These are phyloP conservation scores for Lysandra coridon DNA, from an alignment of 2,888 invertebrate species.

Conservation along the genomic window DNA sequence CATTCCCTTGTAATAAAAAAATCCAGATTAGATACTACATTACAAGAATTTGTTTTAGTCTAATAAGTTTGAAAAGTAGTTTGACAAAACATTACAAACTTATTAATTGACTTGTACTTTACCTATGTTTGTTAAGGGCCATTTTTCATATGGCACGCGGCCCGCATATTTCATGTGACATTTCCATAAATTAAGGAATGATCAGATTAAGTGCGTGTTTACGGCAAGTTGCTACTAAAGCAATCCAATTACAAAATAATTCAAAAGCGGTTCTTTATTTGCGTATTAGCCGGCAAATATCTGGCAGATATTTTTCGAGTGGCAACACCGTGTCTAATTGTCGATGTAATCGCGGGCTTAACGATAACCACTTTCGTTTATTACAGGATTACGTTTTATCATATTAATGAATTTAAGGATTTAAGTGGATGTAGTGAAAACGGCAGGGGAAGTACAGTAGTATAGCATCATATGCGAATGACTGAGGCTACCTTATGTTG, in stretches of 20 bases:
- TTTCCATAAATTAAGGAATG: background rate
- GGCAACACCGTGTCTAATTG: constrained; percentile 7
- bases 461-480: no score
- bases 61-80: background rate
- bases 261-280: background rate
- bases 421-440: background rate
- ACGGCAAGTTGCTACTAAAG: background rate
- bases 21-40: no score
- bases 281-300: background rate
- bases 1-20: no score
- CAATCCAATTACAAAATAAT: background rate
- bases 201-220: background rate
- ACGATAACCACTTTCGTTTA: constrained; percentile 16
- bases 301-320: background rate
- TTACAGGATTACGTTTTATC: background rate
- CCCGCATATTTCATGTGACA: background rate
- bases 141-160: background rate
- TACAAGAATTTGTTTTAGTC: no score
- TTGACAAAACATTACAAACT: background rate
- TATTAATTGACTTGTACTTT: background rate
- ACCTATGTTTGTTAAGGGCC: no score
- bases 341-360: background rate
- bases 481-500: no score
- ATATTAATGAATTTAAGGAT: background rate
- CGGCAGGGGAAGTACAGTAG: background rate